A percentile compares a stretch with the other conserved stretches of the same genome.
Evolutionary conservation across 2,797 vertebrate species (phyloP).

Genomic region (Oreortyx pictus): DNA sequence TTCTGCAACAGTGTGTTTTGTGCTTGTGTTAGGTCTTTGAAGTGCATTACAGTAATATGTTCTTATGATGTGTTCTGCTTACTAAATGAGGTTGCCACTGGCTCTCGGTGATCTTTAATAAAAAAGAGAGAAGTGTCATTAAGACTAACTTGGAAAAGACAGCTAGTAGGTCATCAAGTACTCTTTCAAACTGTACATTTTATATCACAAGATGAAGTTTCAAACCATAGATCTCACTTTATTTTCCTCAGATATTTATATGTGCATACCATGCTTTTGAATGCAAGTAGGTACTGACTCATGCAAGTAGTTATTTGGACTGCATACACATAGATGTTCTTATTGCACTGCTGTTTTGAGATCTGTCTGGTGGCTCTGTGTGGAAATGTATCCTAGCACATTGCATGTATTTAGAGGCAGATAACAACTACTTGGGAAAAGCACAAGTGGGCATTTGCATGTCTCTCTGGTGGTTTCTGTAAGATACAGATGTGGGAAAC

Average conservation of each 20-base stretch:
- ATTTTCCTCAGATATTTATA: not conserved
- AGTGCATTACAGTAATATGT: not conserved
- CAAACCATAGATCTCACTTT: not conserved
- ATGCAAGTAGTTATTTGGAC: not conserved
- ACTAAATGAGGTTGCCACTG: not conserved
- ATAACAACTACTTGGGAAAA: not conserved
- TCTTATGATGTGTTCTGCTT: accelerated
- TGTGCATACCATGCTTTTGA: not conserved
- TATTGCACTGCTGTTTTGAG: not conserved
- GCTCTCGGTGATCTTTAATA: not conserved
- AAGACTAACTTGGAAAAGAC: not conserved
- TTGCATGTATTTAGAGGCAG: not conserved
- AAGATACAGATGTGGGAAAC: not conserved
- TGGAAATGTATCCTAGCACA: not conserved
- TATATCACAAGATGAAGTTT: not conserved
- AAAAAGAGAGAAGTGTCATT: not conserved
- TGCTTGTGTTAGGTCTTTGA: not conserved
- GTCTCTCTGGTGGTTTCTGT: not conserved
- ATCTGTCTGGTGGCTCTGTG: not conserved
- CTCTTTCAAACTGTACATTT: not conserved
- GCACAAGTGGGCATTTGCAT: not conserved
- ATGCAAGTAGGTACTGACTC: not conserved
- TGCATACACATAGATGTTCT: not conserved
- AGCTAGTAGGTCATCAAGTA: not conserved
- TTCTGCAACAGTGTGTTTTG: not conserved